Base-by-base conservation (phyloP, 2,888 invertebrate genomes). In the Scaptomyza reducta region DNA sequence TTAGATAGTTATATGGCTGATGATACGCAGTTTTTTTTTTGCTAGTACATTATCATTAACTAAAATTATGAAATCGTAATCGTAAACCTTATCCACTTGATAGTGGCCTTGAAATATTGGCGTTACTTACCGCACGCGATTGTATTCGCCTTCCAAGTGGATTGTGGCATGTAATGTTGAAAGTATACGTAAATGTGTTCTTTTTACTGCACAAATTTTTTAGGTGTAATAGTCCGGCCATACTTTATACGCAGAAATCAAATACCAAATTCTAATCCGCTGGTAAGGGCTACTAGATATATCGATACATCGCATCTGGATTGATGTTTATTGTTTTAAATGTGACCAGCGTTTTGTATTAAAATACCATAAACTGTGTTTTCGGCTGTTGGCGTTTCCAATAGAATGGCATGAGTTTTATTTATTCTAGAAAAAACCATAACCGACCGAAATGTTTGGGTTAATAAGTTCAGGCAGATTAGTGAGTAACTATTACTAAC, bases 401-500 rank as follows among this genome's bases (percentile, higher is more conserved):
- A 42, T 65, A 13, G 79, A 75, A 51, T 76, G 73, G 1, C 61
- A 54, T 1, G 2, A 18, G 25, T 13, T 58, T 50, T 77, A 64
- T 82, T 72, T 73, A 63, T 77, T 77, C 85, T 84, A 65, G 87
- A 80, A 83, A 49, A 62, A 50, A 74, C 81, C 38, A 50, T 53
- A 10, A 45, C 62, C 67, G 77, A 57, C 11, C 22, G 69, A 44
- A 74, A 95, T 96, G 93, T 96, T 97, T 91, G 97, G 96, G 27
- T 92, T 97, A 74, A 94, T 97, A 74, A 96, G 96, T 27, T 95
- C 97, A 16, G 96, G 97, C 60, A 94, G 97, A 89, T 91, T 96
- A 93, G 97, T 96, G 92, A 93, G 94, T 93, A 65, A 2, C 0
- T 14, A 7, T 25, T 1, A 2, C 33, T 22, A 13, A 5, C 7